Percentiles rank a stretch among this genome's conserved stretches.
These are phyloP conservation scores for Piezodorus guildinii DNA, from an alignment of 1,140 invertebrate genomes.

Conservation along the genomic window DNA sequence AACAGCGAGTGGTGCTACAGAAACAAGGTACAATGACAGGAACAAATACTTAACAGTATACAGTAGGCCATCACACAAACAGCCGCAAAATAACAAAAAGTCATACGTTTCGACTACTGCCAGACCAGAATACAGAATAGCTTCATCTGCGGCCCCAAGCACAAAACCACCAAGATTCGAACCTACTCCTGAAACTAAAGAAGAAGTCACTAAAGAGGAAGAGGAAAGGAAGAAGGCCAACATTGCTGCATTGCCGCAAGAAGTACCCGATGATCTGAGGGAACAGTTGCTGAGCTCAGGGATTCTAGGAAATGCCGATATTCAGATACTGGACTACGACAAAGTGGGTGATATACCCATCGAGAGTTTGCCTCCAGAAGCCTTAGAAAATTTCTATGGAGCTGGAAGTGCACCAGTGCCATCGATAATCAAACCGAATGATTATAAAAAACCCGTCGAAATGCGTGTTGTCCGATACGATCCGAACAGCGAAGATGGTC, in stretches of 20 bases:
- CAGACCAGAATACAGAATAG: not conserved
- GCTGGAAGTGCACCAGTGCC: conserved; percentile 41
- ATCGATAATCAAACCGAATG: conserved; percentile 27
- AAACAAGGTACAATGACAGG: not conserved
- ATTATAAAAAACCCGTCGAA: conserved; percentile 41
- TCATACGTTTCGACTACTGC: too few species aligned
- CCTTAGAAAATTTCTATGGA: conserved; percentile 68
- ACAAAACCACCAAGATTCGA: not conserved
- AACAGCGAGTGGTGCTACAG: too few species aligned
- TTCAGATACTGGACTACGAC: conserved; percentile 72
- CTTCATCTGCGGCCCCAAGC: not conserved
- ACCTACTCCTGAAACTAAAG: conserved; percentile 9
- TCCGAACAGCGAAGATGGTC: conserved; percentile 56
- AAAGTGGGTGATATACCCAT: conserved; percentile 77
- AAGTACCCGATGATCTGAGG: conserved; percentile 73
- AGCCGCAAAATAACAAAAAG: not conserved
- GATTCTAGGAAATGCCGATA: conserved; percentile 73
- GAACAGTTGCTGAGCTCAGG: conserved; percentile 72
- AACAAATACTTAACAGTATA: not conserved
- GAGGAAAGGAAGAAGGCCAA: conserved; percentile 42
- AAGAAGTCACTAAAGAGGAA: conserved; percentile 30
- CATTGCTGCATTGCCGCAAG: conserved; percentile 58
- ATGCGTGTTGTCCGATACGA: conserved; percentile 75
- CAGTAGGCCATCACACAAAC: not conserved
- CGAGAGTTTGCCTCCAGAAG: conserved; percentile 71